These are phyloP conservation scores for Microtus obscurus DNA, from an alignment of 2,797 vertebrate species.

Conservation along the genomic window DNA sequence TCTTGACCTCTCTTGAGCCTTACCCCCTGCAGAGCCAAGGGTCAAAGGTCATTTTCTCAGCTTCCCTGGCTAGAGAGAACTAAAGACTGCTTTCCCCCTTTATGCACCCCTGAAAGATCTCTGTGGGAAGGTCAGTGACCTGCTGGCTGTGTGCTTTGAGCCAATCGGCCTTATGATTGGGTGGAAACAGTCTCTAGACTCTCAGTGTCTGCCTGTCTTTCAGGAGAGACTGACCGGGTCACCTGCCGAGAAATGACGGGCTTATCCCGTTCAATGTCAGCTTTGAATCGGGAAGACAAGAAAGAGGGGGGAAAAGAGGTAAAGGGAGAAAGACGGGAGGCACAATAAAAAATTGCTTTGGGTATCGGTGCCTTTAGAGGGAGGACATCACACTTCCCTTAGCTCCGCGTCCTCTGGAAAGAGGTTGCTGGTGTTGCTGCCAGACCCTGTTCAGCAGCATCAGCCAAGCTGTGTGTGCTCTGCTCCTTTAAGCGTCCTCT, in stretches of 20 bases:
- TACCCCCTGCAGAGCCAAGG: conserved; percentile 78
- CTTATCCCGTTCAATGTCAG: background rate
- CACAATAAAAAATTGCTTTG: background rate
- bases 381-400: conserved; percentile 77
- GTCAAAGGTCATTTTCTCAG: conserved; percentile 87
- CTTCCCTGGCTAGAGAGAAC: conserved; percentile 82
- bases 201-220: background rate
- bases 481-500: accelerated
- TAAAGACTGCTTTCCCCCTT: conserved; percentile 80
- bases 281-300: conserved; percentile 39
- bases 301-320: background rate
- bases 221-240: background rate
- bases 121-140: conserved; percentile 57
- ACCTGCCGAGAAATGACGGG: conserved; percentile 8
- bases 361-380: conserved; percentile 35
- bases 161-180: background rate
- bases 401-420: conserved; percentile 71
- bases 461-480: background rate
- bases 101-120: conserved; percentile 52
- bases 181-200: conserved; percentile 5
- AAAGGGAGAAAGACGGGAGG: background rate
- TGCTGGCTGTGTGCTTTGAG: conserved; percentile 53
- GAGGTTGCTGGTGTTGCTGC: conserved; percentile 61
- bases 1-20: conserved; percentile 81
- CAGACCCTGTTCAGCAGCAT: conserved; percentile 41